phyloP scores from a whole-genome alignment of 2,888 invertebrate genomes.

The Suillia variegata region DNA sequence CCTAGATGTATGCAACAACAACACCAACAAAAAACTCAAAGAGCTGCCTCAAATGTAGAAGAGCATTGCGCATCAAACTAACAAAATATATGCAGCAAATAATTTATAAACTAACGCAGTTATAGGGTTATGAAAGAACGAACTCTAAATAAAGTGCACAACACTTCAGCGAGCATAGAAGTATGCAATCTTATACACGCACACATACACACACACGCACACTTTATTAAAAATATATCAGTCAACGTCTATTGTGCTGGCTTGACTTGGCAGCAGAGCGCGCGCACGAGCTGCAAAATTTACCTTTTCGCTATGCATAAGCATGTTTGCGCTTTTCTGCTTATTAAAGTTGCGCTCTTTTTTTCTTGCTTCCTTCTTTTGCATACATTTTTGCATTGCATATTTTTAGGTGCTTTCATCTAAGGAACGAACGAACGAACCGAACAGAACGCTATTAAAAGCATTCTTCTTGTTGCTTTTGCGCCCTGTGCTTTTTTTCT shows the following conservation, averaged over 20 bases:
- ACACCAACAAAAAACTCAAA: background rate
- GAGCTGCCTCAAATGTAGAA: no score
- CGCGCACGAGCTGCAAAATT: no score
- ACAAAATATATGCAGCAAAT: conserved; percentile 4
- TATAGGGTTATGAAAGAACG: conserved; percentile 9
- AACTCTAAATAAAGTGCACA: background rate
- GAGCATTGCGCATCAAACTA: no score
- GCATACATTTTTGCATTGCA: conserved; percentile 24
- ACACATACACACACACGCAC: background rate
- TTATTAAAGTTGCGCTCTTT: background rate
- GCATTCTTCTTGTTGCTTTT: no score
- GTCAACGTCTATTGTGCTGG: background rate
- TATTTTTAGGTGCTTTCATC: conserved; percentile 31
- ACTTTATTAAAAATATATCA: background rate
- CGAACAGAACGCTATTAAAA: no score
- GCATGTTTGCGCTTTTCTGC: background rate
- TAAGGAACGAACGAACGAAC: no score
- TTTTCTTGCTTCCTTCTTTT: background rate
- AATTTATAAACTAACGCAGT: conserved; percentile 15
- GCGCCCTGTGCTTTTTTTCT: no score
- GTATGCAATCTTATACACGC: no score
- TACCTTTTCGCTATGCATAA: background rate
- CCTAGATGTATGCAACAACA: background rate
- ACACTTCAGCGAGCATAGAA: background rate
- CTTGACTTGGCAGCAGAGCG: background rate